Base-by-base conservation (phyloP, 2,888 invertebrate genomes). In the Patella caerulea region DNA sequence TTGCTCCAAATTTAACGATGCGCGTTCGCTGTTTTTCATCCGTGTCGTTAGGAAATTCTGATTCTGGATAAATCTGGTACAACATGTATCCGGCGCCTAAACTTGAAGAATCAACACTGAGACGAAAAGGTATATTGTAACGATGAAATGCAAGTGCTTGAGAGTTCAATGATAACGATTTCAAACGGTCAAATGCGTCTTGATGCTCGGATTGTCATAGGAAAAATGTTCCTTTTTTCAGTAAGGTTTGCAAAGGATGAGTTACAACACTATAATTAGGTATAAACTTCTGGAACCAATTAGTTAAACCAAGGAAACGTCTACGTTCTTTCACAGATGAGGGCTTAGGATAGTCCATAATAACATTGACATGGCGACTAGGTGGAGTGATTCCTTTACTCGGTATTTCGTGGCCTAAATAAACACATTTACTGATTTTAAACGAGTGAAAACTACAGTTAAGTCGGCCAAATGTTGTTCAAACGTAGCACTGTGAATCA, bases 261-360 rank as follows among this genome's bases (percentile, higher is more conserved):
- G 76, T 78, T 45, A 71, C 53, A 45, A 76, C 73, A 73, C 75
- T 71, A 55, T 71, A 80, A 73, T 72, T 75, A 5, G 72, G 75
- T 24, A 80, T 78, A 71, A 80, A 80, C 75, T 78, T 80, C 14
- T 77, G 19, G 65, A 78, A 77, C 81, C 81, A 81, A 65, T 72
- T 69, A 24, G 72, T 55, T 15, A 81, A 15, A 3, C 82, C 81
- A 24, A 82, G 24, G 12, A 77, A 78, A 56, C 81, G 53, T 56
- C 76, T 24, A 9, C 78, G 65, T 53, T 81, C 81, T 53, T 78
- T 76, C 3, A 59, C 34, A 72, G 19, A 78, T 3, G 59, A 72
- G 15, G 74, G 76, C 11, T 24, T 45, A 15, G 72, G 75, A 73
- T 54, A 79, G 24, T 76, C 70, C 14, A 55, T 34, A 15, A 76